A percentile compares a stretch with the other conserved stretches of the same genome.
These are phyloP conservation scores for Colletes collaris DNA, from an alignment of 2,888 invertebrate genomes.

Conservation along the genomic window DNA sequence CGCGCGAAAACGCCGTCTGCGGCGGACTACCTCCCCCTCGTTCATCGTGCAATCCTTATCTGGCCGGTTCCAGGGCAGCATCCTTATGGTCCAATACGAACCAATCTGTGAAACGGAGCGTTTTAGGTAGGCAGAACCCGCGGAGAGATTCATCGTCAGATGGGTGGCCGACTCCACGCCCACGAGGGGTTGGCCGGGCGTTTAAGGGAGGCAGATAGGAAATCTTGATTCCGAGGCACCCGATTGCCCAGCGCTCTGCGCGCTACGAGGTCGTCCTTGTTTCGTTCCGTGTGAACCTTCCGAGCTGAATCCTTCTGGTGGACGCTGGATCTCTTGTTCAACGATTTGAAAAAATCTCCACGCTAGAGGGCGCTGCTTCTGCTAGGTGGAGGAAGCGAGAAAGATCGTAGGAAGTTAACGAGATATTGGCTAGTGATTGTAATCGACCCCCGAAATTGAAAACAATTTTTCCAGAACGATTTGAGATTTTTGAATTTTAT, in stretches of 20 bases:
- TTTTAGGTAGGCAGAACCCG: constrained; percentile 36
- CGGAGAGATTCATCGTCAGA: constrained; percentile 52
- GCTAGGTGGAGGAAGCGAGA: too few species aligned
- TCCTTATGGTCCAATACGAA: constrained; percentile 60
- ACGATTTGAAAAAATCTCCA: too few species aligned
- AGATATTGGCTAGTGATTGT: too few species aligned
- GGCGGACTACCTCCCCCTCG: constrained; percentile 19
- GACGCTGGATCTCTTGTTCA: too few species aligned
- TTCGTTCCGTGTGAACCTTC: constrained; percentile 13
- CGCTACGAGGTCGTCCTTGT: too few species aligned
- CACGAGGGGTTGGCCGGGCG: constrained; percentile 19
- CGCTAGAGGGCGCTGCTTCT: too few species aligned
- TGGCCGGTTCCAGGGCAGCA: constrained; percentile 30
- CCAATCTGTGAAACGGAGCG: constrained; percentile 56
- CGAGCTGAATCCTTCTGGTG: too few species aligned
- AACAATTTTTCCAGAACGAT: too few species aligned
- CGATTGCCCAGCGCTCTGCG: constrained; percentile 22
- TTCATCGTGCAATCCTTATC: constrained; percentile 39
- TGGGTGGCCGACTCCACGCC: constrained; percentile 51
- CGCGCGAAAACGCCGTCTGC: constrained; percentile 51
- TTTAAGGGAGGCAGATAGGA: constrained; percentile 42
- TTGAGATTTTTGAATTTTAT: too few species aligned
- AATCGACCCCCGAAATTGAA: too few species aligned
- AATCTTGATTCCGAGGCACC: constrained; percentile 34
- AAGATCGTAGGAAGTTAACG: too few species aligned